A percentile compares a stretch with the other conserved stretches of the same genome.
These are phyloP conservation scores for Atherinomorus stipes DNA, from an alignment of 2,113 vertebrate genomes.

Conservation along the genomic window DNA sequence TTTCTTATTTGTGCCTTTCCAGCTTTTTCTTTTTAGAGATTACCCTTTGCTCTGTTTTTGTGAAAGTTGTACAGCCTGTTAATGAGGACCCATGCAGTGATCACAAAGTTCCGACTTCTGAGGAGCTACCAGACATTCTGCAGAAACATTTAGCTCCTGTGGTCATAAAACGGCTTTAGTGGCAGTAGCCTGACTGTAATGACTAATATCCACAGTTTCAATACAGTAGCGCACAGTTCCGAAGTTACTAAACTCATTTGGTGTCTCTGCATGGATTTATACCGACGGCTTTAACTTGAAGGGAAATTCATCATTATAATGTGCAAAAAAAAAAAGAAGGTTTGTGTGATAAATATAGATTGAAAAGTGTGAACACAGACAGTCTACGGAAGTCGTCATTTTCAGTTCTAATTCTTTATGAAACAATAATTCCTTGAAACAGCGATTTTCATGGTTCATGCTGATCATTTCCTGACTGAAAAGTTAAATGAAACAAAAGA, in stretches of 20 bases:
- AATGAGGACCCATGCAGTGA: slow-evolving; percentile 56
- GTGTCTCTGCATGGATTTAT: slow-evolving; percentile 39
- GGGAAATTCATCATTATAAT: slow-evolving; percentile 47
- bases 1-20: neutral
- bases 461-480: slow-evolving; percentile 31
- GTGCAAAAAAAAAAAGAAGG: slow-evolving; percentile 2
- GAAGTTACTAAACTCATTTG: slow-evolving; percentile 56
- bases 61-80: slow-evolving; percentile 26
- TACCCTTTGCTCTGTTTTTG: slow-evolving; percentile 19
- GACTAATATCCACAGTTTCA: slow-evolving; percentile 50
- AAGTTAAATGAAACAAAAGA: neutral
- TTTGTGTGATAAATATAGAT: slow-evolving; percentile 23
- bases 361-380: neutral
- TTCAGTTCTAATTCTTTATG: neutral
- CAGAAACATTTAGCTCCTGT: slow-evolving; percentile 40
- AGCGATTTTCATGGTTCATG: slow-evolving; percentile 33
- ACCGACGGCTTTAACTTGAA: slow-evolving; percentile 28
- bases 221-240: slow-evolving; percentile 16
- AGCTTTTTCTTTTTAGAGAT: neutral
- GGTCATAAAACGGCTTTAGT: slow-evolving; percentile 50
- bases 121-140: slow-evolving; percentile 35
- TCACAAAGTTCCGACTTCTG: slow-evolving; percentile 52
- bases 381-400: neutral
- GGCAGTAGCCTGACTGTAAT: slow-evolving; percentile 48
- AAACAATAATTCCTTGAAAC: slow-evolving; percentile 3